phyloP scores from a whole-genome alignment of 2,888 invertebrate species.

The Acleris sparsana region DNA sequence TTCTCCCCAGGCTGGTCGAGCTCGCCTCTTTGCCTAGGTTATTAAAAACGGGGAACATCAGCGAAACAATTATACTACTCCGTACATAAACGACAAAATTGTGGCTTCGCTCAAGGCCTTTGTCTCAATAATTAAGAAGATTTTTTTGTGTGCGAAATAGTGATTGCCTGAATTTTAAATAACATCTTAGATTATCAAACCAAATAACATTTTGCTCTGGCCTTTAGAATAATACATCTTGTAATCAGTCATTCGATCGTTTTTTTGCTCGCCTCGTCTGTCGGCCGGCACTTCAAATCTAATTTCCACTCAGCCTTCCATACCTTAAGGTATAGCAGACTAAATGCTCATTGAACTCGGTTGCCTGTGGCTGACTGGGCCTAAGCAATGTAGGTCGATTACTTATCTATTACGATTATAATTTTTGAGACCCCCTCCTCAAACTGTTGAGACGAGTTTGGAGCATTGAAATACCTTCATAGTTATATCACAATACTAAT shows the following conservation, averaged over 20 bases:
- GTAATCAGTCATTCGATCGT: slow-evolving; percentile 22
- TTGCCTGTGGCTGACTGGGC: slow-evolving; percentile 45
- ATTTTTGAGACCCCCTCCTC: slow-evolving; percentile 49
- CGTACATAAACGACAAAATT: slow-evolving; percentile 8
- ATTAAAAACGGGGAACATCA: slow-evolving; percentile 14
- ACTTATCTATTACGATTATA: slow-evolving; percentile 59
- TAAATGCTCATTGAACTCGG: slow-evolving; percentile 42
- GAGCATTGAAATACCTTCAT: neutral
- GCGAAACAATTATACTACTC: slow-evolving; percentile 16
- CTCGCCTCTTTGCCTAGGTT: slow-evolving; percentile 15
- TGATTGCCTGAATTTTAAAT: neutral
- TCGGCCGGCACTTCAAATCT: slow-evolving; percentile 18
- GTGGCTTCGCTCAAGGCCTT: slow-evolving; percentile 4
- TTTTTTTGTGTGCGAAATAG: neutral
- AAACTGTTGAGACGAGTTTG: neutral
- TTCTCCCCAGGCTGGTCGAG: neutral
- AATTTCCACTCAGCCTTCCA: slow-evolving; percentile 13
- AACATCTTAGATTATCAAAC: neutral
- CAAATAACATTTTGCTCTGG: neutral
- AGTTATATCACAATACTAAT: neutral
- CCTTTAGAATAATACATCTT: neutral
- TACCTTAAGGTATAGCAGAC: slow-evolving; percentile 9
- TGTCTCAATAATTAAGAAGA: neutral
- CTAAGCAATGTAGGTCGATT: slow-evolving; percentile 66
- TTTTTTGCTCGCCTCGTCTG: slow-evolving; percentile 14